Percentiles rank a stretch among this genome's conserved stretches.
Evolutionary conservation across 2,113 vertebrate genomes (phyloP).

Genomic region (Maccullochella peelii): DNA sequence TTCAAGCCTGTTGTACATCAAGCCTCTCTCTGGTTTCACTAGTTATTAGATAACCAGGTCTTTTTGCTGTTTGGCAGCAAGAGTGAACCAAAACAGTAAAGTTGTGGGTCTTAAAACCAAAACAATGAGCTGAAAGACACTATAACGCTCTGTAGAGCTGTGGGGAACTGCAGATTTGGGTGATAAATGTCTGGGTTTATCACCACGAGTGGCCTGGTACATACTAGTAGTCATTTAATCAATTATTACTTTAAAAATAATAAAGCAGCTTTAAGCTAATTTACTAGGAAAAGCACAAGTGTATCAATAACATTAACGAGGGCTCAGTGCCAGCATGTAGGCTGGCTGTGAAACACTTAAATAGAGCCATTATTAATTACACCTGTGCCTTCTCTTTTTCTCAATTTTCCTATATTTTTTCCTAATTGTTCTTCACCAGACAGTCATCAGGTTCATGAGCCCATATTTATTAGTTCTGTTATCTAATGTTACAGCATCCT

Average conservation of each 20-base stretch:
- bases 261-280: neutral
- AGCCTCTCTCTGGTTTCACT: neutral
- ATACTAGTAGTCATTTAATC: neutral
- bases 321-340: no score
- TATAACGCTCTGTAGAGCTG: neutral
- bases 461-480: constrained; percentile 4
- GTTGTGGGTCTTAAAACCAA: neutral
- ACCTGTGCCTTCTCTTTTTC: neutral
- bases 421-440: neutral
- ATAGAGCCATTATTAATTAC: neutral
- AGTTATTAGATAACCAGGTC: no score
- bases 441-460: neutral
- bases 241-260: neutral
- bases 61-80: no score
- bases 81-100: no score
- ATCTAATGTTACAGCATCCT: constrained; percentile 1
- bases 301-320: neutral
- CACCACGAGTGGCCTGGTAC: neutral
- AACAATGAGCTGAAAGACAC: neutral
- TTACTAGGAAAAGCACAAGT: neutral
- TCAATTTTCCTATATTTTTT: no score
- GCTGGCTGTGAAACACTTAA: neutral
- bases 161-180: no score
- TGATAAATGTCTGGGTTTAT: neutral
- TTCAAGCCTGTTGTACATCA: neutral